phyloP scores from a whole-genome alignment of 2,797 vertebrate species.

The Neomorphus geoffroyi region DNA sequence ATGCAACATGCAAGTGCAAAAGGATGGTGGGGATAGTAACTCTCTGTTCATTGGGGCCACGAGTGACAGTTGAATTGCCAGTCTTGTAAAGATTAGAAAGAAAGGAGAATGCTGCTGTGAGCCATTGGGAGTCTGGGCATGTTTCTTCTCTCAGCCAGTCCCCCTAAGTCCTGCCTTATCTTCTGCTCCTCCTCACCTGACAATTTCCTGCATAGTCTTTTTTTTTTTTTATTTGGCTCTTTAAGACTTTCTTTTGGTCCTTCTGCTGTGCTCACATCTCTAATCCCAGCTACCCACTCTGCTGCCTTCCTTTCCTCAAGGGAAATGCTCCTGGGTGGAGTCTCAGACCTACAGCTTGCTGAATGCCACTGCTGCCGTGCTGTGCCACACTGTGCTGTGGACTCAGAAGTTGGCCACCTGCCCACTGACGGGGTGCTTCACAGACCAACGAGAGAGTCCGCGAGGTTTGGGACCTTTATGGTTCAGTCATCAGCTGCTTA shows the following conservation, averaged over 20 bases:
- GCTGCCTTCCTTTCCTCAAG: neutral
- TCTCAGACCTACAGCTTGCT: neutral
- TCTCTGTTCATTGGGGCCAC: neutral
- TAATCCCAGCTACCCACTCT: neutral
- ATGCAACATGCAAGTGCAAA: neutral
- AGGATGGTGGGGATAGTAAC: neutral
- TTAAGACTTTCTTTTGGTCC: neutral
- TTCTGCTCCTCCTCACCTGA: neutral
- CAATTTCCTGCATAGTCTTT: fast-evolving
- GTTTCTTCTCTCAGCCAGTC: neutral
- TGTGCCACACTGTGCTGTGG: fast-evolving
- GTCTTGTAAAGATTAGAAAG: neutral
- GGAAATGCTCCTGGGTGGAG: neutral
- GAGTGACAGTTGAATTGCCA: neutral
- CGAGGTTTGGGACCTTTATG: neutral
- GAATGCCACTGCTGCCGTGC: neutral
- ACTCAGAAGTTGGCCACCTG: neutral
- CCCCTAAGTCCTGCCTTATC: neutral
- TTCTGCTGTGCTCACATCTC: neutral
- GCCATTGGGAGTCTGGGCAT: neutral
- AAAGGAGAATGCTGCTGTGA: neutral
- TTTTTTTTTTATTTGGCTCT: neutral
- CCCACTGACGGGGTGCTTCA: neutral
- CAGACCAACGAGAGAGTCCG: neutral
- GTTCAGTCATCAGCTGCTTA: neutral